Evolutionary conservation across 2,113 vertebrate species (phyloP), one percentile per base, ranked within the genome.

Genomic region (Eudyptes chrysolophus): DNA sequence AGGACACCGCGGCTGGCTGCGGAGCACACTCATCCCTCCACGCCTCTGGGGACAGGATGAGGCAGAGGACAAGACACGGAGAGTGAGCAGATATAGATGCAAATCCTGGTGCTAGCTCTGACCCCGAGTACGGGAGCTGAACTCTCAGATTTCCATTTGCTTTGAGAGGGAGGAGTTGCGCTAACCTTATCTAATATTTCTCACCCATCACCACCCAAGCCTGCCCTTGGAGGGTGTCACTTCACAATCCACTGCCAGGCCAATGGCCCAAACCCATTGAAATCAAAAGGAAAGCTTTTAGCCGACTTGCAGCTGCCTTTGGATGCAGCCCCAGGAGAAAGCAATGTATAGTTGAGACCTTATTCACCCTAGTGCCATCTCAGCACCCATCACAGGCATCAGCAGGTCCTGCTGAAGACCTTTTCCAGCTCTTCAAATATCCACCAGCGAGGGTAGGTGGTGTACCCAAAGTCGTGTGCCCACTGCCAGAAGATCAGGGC

Each of bases 381-480:
- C 83, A 71, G 66, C 22, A 34, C 34, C 49, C 69, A 69, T 5
- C 60, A 83, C 61, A 85, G 52, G 16, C 30, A 36, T 1, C 68
- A 84, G 46, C 69, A 68, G 38, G 16, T 66, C 34, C 66, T 88
- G 46, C 42, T n/a, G 2, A 77, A 57, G 54, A 66, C 49, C 18
- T 38, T 68, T 55, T n/a, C 76, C 75, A 89, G 64, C 42, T 78
- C 42, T 40, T 61, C 66, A 65, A 54, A 18, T 5, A 49, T 3
- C 78, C 40, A 55, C 11, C 30, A 61, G 30, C 0, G 0, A 81
- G 40, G 36, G n/a, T 1, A 26, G 57, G 18, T 13, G 6, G 3
- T 30, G n/a, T 27, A 36, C 46, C 40, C 46, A 21, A 27, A 64
- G 21, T 16, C 7, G 1, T 16, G 51, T 24, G n/a, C 6, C 6